A percentile compares a stretch with the other conserved stretches of the same genome.
phyloP scores from a whole-genome alignment of 1,140 invertebrate species.

The Eufriesea mexicana region DNA sequence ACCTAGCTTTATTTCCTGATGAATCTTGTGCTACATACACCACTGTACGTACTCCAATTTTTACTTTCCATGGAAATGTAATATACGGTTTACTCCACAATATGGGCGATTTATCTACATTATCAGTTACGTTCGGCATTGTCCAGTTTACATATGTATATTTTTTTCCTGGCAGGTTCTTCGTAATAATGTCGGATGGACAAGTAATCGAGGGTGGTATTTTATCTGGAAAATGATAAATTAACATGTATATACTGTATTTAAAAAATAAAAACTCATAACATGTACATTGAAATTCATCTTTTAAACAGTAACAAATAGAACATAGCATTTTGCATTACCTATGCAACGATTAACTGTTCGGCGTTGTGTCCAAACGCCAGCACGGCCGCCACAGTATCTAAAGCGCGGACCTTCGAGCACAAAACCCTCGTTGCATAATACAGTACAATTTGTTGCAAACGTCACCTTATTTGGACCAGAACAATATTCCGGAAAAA shows the following conservation, averaged over 20 bases:
- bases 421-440: slow-evolving; percentile 84
- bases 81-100: slow-evolving; percentile 74
- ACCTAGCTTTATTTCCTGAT: slow-evolving; percentile 83
- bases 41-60: slow-evolving; percentile 81
- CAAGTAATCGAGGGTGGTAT: slow-evolving; percentile 83
- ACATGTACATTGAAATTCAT: background rate
- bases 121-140: slow-evolving; percentile 79
- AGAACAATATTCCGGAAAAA: slow-evolving; percentile 82
- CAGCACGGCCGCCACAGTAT: slow-evolving; percentile 80
- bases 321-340: slow-evolving; percentile 60
- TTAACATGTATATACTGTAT: no score
- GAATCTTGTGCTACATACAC: slow-evolving; percentile 83
- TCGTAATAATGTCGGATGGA: slow-evolving; percentile 80
- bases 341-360: slow-evolving; percentile 81
- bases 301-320: no score
- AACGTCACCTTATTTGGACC: slow-evolving; percentile 81
- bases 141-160: slow-evolving; percentile 83
- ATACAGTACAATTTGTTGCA: slow-evolving; percentile 83
- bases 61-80: slow-evolving; percentile 74
- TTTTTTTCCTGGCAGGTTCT: slow-evolving; percentile 80
- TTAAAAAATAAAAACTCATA: no score
- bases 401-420: slow-evolving; percentile 81
- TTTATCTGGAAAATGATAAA: slow-evolving; percentile 77
- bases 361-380: slow-evolving; percentile 81
- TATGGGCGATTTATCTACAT: slow-evolving; percentile 52